A percentile compares a stretch with the other conserved stretches of the same genome.
These are phyloP conservation scores for Xenus cinereus DNA, from an alignment of 2,113 vertebrate species.

Conservation along the genomic window DNA sequence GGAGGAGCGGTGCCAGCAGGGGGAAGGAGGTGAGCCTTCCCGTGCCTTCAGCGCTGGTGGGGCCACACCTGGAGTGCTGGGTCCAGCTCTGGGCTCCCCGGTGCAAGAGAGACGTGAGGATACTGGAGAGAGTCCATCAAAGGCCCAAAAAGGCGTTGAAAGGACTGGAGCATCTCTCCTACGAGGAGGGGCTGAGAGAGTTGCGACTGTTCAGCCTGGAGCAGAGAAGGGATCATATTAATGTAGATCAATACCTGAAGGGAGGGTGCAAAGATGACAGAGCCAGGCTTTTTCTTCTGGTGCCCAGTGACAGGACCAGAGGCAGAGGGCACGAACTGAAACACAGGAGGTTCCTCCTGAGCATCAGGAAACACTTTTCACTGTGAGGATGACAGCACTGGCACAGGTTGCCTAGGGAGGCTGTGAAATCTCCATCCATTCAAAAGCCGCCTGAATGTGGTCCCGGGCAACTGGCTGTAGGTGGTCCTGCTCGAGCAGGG, in stretches of 20 bases:
- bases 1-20: not conserved
- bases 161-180: not conserved
- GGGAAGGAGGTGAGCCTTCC: not conserved
- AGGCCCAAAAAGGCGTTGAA: no score
- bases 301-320: not conserved
- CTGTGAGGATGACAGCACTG: not conserved
- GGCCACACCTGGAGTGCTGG: no score
- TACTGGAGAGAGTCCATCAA: not conserved
- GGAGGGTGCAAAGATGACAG: not conserved
- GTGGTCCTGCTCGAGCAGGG: not conserved
- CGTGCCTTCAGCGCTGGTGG: accelerated
- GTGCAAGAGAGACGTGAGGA: accelerated
- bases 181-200: not conserved
- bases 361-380: not conserved
- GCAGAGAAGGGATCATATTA: not conserved
- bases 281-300: not conserved
- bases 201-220: not conserved
- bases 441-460: accelerated
- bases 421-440: not conserved
- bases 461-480: not conserved
- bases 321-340: not conserved
- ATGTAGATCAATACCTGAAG: not conserved
- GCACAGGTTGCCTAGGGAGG: not conserved
- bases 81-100: not conserved
- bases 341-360: not conserved